phyloP scores from a whole-genome alignment of 2,797 vertebrate species.

The Cyclura pinguis region DNA sequence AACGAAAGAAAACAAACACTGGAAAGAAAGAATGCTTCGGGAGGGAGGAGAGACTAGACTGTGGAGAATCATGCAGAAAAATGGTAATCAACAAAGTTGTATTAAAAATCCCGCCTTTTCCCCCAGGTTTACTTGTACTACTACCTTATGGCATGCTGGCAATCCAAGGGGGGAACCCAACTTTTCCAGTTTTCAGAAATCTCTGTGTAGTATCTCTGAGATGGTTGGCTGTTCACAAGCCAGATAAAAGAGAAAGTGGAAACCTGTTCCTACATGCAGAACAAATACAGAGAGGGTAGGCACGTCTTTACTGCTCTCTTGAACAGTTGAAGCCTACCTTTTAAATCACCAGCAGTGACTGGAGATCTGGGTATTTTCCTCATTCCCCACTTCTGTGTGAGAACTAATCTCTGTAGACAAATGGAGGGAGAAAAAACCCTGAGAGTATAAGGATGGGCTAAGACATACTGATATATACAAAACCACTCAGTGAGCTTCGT shows the following conservation, averaged over 20 bases:
- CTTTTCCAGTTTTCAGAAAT: neutral
- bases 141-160: neutral
- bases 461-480: neutral
- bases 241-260: too few species aligned
- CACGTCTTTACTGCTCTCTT: neutral
- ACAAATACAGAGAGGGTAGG: neutral
- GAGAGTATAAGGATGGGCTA: neutral
- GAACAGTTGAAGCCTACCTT: neutral
- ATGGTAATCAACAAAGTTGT: neutral
- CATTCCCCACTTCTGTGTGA: neutral
- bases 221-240: neutral
- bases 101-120: neutral
- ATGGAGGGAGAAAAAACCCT: neutral
- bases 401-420: neutral
- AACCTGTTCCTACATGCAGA: neutral
- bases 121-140: neutral
- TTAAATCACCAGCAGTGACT: neutral
- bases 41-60: neutral
- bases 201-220: neutral
- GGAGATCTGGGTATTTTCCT: neutral
- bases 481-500: neutral
- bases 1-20: neutral
- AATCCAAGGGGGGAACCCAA: neutral
- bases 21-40: neutral
- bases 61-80: neutral